phyloP scores from a whole-genome alignment of 2,888 invertebrate genomes.

The Hemithea aestivaria region DNA sequence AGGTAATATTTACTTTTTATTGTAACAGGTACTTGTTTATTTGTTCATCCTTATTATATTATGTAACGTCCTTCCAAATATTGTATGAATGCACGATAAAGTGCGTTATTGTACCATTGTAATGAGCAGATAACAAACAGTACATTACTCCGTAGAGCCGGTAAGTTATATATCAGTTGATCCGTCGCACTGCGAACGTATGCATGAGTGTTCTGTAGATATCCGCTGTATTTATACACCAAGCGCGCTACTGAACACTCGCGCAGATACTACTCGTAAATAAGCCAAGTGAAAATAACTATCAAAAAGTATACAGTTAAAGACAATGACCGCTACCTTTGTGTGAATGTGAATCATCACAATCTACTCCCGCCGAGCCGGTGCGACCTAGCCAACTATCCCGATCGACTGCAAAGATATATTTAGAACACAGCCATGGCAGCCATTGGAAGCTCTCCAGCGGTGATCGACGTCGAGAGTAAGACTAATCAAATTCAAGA shows the following conservation, averaged over 20 bases:
- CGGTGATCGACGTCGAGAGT: conserved; percentile 36
- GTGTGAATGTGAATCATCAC: conserved; percentile 23
- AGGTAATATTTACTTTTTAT: too few relatives aligned
- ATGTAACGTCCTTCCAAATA: too few relatives aligned
- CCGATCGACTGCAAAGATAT: conserved; percentile 14
- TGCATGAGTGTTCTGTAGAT: conserved; percentile 19
- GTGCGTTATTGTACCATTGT: conserved; percentile 4
- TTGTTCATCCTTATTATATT: too few relatives aligned
- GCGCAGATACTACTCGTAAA: conserved; percentile 24
- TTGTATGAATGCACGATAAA: not conserved
- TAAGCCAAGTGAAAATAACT: conserved; percentile 6
- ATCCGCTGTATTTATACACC: conserved; percentile 42
- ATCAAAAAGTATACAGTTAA: conserved; percentile 12
- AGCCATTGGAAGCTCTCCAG: conserved; percentile 26
- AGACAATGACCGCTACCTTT: conserved; percentile 20
- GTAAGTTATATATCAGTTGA: conserved; percentile 29
- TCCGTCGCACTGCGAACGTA: conserved; percentile 20
- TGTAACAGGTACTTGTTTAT: too few relatives aligned
- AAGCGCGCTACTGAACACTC: conserved; percentile 34
- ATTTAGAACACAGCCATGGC: conserved; percentile 21
- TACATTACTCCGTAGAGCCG: not conserved
- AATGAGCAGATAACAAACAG: not conserved
- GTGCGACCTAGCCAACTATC: conserved; percentile 16
- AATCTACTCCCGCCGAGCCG: conserved; percentile 11
- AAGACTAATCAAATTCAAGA: conserved; percentile 28